Evolutionary conservation across 2,797 vertebrate species (phyloP), one percentile per base, ranked within the genome.

Genomic region (Sebastes nivosus): DNA sequence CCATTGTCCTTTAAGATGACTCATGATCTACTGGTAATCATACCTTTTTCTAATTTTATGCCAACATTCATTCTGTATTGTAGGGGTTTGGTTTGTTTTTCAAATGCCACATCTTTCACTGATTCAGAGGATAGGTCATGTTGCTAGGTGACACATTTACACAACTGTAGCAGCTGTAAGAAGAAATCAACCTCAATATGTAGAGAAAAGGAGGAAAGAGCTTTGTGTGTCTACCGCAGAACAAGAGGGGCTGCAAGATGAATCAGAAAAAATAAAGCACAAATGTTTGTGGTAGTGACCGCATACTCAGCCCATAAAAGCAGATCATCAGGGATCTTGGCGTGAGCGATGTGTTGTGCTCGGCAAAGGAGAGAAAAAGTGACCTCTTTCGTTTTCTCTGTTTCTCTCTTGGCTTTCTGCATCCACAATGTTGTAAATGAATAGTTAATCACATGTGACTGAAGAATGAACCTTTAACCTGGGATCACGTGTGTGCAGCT

Each of bases 101-200:
- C 8, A 66, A 69, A 20, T 34, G 16, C 6, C 50, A 6, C 8
- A 60, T 79, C 11, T 68, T 38, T 80, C 20, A 71, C 9, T 64
- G 58, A 59, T 75, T 79, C 18, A 2, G 36, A 38, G 38, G 54
- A 50, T 52, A 52, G 32, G 13, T 80, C 36, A 83, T 82, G 89
- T 90, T 93, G 88, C 85, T 86, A 86, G 81, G 84, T 91, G 86
- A 90, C 78, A 64, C 54, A 61, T 83, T 74, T 60, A 63, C 54
- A 76, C 46, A 81, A 52, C 59, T 63, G 65, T 46, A 29, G 16
- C 22, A 60, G 55, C 61, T 79, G 36, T 66, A 74, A 57, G 27
- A 63, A 73, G 30, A 63, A 75, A 67, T 74, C 38, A 65, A 59
- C 25, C 46, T 67, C 65, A 66, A 10, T 30, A 16, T 14, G 36